A percentile compares a stretch with the other conserved stretches of the same genome.
Conservation (phyloP, 2,888 invertebrate genomes). For the Saturnia japonica region DNA sequence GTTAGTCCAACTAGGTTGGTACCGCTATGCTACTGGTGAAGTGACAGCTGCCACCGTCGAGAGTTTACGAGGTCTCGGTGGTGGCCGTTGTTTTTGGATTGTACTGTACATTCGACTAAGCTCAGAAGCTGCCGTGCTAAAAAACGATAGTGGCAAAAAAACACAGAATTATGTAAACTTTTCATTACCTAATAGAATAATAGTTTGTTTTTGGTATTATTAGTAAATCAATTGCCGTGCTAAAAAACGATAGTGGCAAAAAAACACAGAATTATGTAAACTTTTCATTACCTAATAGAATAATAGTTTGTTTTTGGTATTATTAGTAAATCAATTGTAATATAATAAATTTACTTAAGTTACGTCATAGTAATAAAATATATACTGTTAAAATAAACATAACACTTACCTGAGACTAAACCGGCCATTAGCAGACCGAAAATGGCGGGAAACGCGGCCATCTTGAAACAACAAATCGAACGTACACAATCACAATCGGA, state of each 20-base stretch:
- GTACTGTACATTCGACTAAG: too few species aligned
- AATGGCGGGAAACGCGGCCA: conserved; percentile 73
- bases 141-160: not conserved
- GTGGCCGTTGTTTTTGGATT: too few species aligned
- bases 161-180: not conserved
- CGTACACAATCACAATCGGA: conserved; percentile 41
- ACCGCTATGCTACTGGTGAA: too few species aligned
- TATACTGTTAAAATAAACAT: conserved; percentile 10
- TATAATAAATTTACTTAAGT: not conserved
- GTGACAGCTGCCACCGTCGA: too few species aligned
- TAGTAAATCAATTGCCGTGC: not conserved
- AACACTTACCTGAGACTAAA: conserved; percentile 64
- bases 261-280: not conserved
- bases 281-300: too few species aligned
- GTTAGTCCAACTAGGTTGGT: too few species aligned
- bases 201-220: not conserved
- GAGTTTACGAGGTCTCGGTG: too few species aligned
- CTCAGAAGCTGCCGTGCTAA: too few species aligned
- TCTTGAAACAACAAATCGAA: conserved; percentile 54
- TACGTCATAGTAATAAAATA: not conserved
- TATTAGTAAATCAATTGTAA: not conserved
- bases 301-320: not conserved
- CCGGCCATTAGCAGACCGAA: conserved; percentile 65
- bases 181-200: too few species aligned
- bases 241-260: too few species aligned